Base-by-base conservation (phyloP, 2,113 vertebrate species). In the Heloderma charlesbogerti region DNA sequence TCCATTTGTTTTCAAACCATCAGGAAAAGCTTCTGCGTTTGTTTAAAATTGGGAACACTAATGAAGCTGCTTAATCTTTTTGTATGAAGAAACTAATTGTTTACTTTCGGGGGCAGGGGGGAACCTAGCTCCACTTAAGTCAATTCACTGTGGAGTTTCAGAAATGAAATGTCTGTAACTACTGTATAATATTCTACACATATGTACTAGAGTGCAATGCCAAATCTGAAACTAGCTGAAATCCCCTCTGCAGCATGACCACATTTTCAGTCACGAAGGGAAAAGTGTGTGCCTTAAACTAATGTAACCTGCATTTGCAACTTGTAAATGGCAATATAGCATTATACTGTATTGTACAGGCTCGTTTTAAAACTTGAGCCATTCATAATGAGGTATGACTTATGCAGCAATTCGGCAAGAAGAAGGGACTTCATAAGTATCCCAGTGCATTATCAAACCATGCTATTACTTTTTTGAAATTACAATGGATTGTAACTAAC, bases 251-350 rank as follows among this genome's bases (percentile, higher is more conserved):
- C 97, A 96, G 96, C 91, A 95, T 84, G 88, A 94, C 93, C 77
- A 94, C 94, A 43, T 85, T 69, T 69, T 67, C 45, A 96, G 92
- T 96, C 83, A 90, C 94, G 86, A 94, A 92, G 88, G 84, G 86
- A 34, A 88, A 94, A 94, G 75, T 9, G 43, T 63, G 95, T 97
- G 97, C 97, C 97, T 98, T 98, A 97, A 94, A 91, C 69, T 92
- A 92, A 66, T 84, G 79, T 63, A 94, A 92, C 88, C 88, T 94
- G 16, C 40, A 78, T 4, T 85, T 95, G 88, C 89, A 92, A 77
- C 67, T 79, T 93, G 29, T 89, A 91, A 85, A 78, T 69, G 90
- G 93, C 90, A 87, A 27, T 93, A 63, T 63, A 93, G 91, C 90
- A 92, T 67, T 93, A 54, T 75, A 54, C 94, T 94, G 93, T 80